A percentile compares a stretch with the other conserved stretches of the same genome.
phyloP scores from a whole-genome alignment of 2,113 vertebrate genomes.

The Eretmochelys imbricata region DNA sequence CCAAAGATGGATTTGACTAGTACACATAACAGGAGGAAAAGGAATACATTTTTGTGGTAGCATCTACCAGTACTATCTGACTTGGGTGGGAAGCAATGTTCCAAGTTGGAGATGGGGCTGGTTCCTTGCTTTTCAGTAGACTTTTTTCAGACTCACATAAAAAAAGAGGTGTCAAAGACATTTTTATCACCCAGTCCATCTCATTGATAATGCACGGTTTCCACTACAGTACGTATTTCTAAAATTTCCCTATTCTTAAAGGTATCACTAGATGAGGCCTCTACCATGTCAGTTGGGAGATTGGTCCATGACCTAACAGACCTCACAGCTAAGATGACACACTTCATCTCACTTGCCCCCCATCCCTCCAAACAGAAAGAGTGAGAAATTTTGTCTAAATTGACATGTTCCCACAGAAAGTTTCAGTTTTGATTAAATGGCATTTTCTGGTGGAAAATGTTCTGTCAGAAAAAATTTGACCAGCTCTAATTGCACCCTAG shows the following conservation, averaged over 20 bases:
- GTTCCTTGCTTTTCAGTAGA: background rate
- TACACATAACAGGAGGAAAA: background rate
- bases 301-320: background rate
- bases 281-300: background rate
- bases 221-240: background rate
- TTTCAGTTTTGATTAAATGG: background rate
- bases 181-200: background rate
- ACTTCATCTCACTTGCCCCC: background rate
- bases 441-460: background rate
- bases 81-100: background rate
- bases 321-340: background rate
- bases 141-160: background rate
- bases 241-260: background rate
- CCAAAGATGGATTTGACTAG: background rate
- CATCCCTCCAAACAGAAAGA: background rate
- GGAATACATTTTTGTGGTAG: background rate
- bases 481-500: background rate
- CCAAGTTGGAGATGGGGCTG: accelerated
- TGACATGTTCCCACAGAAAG: background rate
- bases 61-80: background rate
- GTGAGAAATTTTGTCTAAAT: background rate
- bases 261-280: background rate
- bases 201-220: background rate
- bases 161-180: background rate
- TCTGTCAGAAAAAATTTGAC: background rate